Percentiles rank a stretch among this genome's conserved stretches.
phyloP scores from a whole-genome alignment of 2,888 invertebrate species.

The Callyntrura sp. region DNA sequence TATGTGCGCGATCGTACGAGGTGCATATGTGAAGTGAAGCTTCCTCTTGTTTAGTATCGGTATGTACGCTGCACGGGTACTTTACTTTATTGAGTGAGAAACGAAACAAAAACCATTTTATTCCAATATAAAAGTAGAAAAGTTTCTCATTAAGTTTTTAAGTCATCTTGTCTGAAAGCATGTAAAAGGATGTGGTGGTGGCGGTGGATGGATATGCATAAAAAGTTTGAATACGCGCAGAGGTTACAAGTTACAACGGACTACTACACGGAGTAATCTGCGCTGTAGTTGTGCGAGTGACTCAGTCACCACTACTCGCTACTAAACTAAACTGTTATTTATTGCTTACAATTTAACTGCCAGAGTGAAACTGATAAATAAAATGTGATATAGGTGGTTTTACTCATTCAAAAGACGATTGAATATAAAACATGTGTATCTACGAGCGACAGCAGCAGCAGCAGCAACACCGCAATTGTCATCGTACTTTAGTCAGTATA shows the following conservation, averaged over 20 bases:
- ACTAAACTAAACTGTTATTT: conserved; percentile 33
- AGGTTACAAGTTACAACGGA: conserved; percentile 5
- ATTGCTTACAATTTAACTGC: background rate
- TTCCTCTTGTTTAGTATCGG: conserved; percentile 49
- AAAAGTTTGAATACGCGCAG: background rate
- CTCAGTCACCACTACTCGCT: background rate
- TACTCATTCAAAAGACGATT: conserved; percentile 34
- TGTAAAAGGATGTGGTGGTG: conserved; percentile 25
- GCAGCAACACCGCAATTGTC: background rate
- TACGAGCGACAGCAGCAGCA: conserved; percentile 10
- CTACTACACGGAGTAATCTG: conserved; percentile 17
- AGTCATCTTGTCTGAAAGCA: conserved; percentile 23
- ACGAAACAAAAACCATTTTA: background rate
- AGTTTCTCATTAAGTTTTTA: background rate
- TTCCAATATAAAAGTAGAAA: background rate
- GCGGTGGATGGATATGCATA: conserved; percentile 1
- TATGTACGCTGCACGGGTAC: background rate
- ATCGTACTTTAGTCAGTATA: background rate
- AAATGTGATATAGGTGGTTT: background rate
- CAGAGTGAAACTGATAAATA: conserved; percentile 31
- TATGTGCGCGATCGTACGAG: background rate
- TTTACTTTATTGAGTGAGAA: conserved; percentile 41
- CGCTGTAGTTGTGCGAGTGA: background rate
- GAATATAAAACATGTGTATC: conserved; percentile 2
- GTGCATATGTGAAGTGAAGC: background rate